These are phyloP conservation scores for Teleopsis dalmanni DNA, from an alignment of 1,140 invertebrate genomes.

Conservation along the genomic window DNA sequence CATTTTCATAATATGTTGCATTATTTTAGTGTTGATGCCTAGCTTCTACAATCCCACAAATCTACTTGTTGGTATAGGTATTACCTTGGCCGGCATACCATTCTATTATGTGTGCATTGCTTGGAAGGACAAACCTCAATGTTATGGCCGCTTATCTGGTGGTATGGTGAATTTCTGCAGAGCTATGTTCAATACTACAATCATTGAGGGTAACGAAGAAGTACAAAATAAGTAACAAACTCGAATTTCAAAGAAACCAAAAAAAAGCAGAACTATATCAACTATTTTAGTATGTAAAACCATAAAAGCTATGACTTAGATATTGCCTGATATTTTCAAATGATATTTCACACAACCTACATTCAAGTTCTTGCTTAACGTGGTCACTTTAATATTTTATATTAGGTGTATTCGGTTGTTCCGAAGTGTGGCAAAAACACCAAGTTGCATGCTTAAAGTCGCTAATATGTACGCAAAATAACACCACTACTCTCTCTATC, in stretches of 20 bases:
- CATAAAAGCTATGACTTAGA: too few species aligned
- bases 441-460: too few species aligned
- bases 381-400: too few species aligned
- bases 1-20: conserved; percentile 74
- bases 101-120: conserved; percentile 82
- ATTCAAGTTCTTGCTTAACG: too few species aligned
- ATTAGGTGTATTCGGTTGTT: too few species aligned
- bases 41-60: conserved; percentile 69
- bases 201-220: conserved; percentile 35
- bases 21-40: conserved; percentile 75
- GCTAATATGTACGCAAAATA: too few species aligned
- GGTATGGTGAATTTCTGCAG: conserved; percentile 32
- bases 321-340: too few species aligned
- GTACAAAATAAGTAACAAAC: background rate
- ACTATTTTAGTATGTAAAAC: too few species aligned
- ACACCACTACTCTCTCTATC: too few species aligned
- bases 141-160: conserved; percentile 27
- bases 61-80: conserved; percentile 72
- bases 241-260: background rate
- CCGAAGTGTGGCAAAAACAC: too few species aligned
- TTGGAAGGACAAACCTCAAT: conserved; percentile 68
- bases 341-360: too few species aligned
- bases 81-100: conserved; percentile 83
- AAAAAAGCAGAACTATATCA: background rate
- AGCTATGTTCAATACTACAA: conserved; percentile 37